Percentiles rank a stretch among this genome's conserved stretches.
Evolutionary conservation across 2,113 vertebrate species (phyloP).

Genomic region (Psephotus haematonotus): DNA sequence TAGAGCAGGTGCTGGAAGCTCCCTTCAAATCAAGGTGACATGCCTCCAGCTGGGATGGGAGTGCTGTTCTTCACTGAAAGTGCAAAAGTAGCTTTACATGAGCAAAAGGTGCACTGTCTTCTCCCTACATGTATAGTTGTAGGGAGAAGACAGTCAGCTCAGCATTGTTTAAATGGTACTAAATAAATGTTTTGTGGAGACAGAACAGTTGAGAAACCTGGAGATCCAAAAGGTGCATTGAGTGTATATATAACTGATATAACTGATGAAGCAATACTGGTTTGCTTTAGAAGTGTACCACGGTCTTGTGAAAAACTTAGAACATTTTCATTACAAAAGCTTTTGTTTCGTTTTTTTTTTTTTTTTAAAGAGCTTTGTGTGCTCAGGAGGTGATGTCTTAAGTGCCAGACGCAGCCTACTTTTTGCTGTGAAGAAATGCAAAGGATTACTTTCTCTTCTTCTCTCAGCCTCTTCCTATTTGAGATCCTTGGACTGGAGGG

Average conservation of each 20-base stretch:
- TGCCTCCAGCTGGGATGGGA: background rate
- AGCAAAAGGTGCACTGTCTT: background rate
- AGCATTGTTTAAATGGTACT: background rate
- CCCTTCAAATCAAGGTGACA: background rate
- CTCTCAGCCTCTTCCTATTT: background rate
- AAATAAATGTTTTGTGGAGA: background rate
- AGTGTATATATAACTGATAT: background rate
- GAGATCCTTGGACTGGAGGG: background rate
- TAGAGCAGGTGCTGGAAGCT: background rate
- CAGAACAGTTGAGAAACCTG: background rate
- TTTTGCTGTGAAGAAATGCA: background rate
- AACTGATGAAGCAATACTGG: background rate
- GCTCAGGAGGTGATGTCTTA: background rate
- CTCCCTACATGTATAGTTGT: background rate
- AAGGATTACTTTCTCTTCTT: background rate
- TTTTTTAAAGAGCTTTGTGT: background rate
- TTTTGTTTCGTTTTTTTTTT: background rate
- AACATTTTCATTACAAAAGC: background rate
- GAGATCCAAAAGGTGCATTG: background rate
- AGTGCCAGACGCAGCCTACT: background rate
- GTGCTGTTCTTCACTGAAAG: background rate
- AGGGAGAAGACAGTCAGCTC: background rate
- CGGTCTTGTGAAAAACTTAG: background rate
- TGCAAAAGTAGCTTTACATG: background rate
- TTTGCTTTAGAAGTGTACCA: background rate